Conservation (phyloP, 2,113 vertebrate species). For the Gorsachius goisagi region DNA sequence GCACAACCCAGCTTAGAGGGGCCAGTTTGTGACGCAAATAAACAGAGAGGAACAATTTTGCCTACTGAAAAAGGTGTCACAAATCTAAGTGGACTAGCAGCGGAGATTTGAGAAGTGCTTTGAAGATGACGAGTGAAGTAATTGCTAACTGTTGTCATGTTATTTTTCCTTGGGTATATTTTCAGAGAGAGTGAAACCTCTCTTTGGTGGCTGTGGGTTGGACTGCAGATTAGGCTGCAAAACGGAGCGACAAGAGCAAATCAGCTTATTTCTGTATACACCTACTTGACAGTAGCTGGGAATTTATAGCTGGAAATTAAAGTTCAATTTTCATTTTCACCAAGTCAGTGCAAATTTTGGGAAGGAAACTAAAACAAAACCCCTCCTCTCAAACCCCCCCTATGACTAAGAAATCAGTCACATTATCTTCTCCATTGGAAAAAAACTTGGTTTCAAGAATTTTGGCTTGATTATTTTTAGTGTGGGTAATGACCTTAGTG, state of each 20-base stretch:
- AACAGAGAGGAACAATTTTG: neutral
- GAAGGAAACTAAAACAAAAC: neutral
- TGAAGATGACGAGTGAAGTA: neutral
- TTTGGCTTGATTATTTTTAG: neutral
- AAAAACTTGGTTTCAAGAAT: neutral
- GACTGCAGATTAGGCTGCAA: neutral
- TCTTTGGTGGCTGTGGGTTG: neutral
- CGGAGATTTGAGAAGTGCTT: neutral
- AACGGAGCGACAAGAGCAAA: neutral
- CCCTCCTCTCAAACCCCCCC: accelerated
- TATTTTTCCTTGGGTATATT: neutral
- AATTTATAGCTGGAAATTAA: neutral
- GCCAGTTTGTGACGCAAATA: neutral
- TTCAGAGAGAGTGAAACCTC: neutral
- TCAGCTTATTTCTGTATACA: neutral
- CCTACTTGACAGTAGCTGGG: neutral
- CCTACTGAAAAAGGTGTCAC: neutral
- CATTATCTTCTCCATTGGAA: neutral
- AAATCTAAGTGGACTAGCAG: neutral
- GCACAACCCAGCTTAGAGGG: neutral
- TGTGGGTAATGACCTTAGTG: neutral
- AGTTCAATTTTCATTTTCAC: neutral
- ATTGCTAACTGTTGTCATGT: neutral
- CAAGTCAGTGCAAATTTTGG: neutral
- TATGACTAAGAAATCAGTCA: neutral